Evolutionary conservation across 2,888 invertebrate genomes (phyloP), one percentile per base, ranked within the genome.

Genomic region (Anorthoa munda): DNA sequence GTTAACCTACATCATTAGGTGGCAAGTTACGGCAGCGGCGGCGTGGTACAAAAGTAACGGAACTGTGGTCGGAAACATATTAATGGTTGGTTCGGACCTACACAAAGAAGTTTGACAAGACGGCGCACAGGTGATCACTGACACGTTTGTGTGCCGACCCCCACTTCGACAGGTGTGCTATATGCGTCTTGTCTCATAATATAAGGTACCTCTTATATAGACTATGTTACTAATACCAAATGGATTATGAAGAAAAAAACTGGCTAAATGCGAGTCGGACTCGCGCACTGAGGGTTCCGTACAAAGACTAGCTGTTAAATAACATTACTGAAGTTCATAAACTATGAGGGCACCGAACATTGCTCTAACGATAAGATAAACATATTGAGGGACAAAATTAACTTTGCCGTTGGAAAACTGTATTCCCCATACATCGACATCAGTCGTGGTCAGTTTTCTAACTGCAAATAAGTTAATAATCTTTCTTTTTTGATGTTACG

Each of bases 41-140:
- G 53, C 51, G 26, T 71, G 51, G 70, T 59, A 84, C 86, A 82
- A 80, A 83, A 81, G 79, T 83, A 82, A 80, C 79, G 85, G 81
- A 87, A 83, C 78, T 87, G 77, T 82, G 81, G 85, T 82, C 87
- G 87, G 87, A 87, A 87, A 87, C 77, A 83, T 86, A 87, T 87
- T 85, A 87, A 85, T 87, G 82, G 83, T 82, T 71, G 70, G 75
- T 74, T 75, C 59, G 74, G 75, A 78, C 81, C 79, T 39, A 71
- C 81, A 83, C 87, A 87, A 87, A 87, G 85, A 86, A 86, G 75
- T 86, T 86, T 86, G 86, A 86, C 86, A 86, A 81, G 86, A 79
- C 74, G 83, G 78, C 66, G 80, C 79, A 83, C 85, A 80, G 85
- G 85, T 85, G 83, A 86, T 86, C 83, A 63, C 80, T 85, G 86